These are phyloP conservation scores for Acyrthosiphon pisum DNA, from an alignment of 1,140 invertebrate species.

Conservation along the genomic window DNA sequence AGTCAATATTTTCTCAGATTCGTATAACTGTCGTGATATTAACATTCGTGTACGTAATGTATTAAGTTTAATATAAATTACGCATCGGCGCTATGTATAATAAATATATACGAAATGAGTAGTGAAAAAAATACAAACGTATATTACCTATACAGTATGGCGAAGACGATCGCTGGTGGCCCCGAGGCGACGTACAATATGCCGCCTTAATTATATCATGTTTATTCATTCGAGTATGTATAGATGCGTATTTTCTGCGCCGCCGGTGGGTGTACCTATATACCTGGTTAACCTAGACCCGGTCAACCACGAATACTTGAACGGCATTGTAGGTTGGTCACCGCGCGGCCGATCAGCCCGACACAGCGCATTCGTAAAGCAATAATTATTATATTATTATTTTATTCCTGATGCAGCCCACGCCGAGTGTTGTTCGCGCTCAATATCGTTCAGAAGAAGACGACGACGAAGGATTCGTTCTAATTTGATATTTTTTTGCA, in stretches of 20 bases:
- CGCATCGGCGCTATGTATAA: neutral
- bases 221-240: neutral
- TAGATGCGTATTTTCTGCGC: neutral
- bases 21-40: neutral
- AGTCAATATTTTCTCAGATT: neutral
- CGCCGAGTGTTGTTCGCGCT: neutral
- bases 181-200: neutral
- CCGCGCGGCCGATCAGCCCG: neutral
- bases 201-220: neutral
- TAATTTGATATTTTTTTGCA: neutral
- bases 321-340: conserved; percentile 7
- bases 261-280: conserved; percentile 10
- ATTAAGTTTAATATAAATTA: neutral
- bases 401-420: neutral
- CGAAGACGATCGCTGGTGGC: neutral
- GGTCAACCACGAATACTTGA: neutral
- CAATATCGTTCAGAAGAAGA: neutral
- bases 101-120: neutral
- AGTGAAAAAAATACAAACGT: neutral
- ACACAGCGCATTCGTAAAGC: neutral
- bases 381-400: neutral
- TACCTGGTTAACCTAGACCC: conserved; percentile 33
- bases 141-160: neutral
- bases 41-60: neutral
- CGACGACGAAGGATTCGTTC: neutral